These are phyloP conservation scores for Coregonus suidteri DNA, from an alignment of 2,797 vertebrate genomes.

Conservation along the genomic window DNA sequence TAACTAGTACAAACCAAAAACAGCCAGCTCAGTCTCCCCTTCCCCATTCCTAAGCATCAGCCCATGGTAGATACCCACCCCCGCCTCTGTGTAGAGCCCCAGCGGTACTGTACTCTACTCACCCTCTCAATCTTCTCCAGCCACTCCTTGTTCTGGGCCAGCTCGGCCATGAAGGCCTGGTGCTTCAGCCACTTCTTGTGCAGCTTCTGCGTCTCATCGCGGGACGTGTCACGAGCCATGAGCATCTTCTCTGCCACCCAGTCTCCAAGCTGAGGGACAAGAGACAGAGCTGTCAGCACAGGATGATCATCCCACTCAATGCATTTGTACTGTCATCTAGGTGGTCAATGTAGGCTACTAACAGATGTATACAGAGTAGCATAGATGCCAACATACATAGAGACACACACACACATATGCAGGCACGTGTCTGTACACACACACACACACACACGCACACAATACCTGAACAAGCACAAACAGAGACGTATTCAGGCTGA, in stretches of 20 bases:
- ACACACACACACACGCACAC: constrained; percentile 4
- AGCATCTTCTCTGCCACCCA: constrained; percentile 88
- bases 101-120: not conserved
- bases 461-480: not conserved
- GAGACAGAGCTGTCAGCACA: not conserved
- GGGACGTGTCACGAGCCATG: constrained; percentile 83
- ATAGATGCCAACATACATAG: not conserved
- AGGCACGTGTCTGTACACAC: not conserved
- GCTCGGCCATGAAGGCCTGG: constrained; percentile 90
- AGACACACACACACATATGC: constrained; percentile 2
- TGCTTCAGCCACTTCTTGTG: constrained; percentile 93
- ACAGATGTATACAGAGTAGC: not conserved
- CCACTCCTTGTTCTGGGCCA: constrained; percentile 92
- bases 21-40: not conserved
- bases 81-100: not conserved
- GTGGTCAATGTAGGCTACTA: constrained; percentile 8
- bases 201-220: constrained; percentile 84
- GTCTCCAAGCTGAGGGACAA: constrained; percentile 74
- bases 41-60: not conserved
- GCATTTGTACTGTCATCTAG: not conserved
- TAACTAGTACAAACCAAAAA: not conserved
- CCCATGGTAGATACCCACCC: not conserved
- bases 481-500: constrained; percentile 1
- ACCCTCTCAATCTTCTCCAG: constrained; percentile 91
- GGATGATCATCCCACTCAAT: not conserved